These are phyloP conservation scores for Chauna torquata DNA, from an alignment of 2,113 vertebrate species.

Conservation along the genomic window DNA sequence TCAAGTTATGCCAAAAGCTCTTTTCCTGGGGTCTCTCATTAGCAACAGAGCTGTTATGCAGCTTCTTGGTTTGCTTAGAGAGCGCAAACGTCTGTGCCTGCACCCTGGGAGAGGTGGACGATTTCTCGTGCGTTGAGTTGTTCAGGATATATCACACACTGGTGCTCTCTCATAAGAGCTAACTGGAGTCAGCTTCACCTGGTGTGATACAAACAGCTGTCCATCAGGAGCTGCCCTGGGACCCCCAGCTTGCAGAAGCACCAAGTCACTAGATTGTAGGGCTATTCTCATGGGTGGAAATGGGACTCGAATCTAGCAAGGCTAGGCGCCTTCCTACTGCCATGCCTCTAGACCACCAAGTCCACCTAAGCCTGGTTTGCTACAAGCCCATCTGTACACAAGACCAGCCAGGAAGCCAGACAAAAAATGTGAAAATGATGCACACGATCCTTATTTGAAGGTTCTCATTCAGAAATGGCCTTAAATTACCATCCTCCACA, in stretches of 20 bases:
- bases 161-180: background rate
- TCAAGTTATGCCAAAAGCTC: no score
- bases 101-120: background rate
- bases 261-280: background rate
- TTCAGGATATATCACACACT: accelerated
- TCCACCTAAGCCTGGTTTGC: background rate
- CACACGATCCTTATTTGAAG: background rate
- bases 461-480: background rate
- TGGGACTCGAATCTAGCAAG: background rate
- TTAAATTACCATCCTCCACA: background rate
- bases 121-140: accelerated
- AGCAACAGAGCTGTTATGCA: background rate
- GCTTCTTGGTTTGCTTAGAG: no score
- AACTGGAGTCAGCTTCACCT: background rate
- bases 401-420: background rate
- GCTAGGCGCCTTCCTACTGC: background rate
- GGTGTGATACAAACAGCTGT: accelerated
- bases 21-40: background rate
- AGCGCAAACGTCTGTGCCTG: background rate
- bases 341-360: background rate
- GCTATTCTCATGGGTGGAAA: background rate
- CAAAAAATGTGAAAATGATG: background rate
- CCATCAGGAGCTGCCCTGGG: background rate
- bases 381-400: no score
- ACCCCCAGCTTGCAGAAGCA: background rate